A percentile compares a stretch with the other conserved stretches of the same genome.
These are phyloP conservation scores for Oasisia sp. DNA, from an alignment of 2,888 invertebrate genomes.

Conservation along the genomic window DNA sequence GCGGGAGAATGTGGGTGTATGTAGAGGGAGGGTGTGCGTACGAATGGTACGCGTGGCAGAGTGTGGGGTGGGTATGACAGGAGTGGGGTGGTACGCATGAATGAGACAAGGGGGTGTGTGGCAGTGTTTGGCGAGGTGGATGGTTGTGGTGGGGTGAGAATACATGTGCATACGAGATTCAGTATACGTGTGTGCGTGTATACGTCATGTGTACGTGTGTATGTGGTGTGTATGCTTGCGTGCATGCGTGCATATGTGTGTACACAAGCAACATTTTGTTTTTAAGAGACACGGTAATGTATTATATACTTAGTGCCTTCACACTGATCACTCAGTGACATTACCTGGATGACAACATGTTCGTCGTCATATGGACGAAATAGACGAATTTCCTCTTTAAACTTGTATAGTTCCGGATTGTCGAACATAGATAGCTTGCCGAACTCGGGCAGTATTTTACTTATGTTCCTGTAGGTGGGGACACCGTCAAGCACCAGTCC, in stretches of 20 bases:
- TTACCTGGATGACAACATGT: constrained; percentile 30
- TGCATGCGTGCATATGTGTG: not conserved
- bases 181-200: not conserved
- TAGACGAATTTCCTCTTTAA: constrained; percentile 24
- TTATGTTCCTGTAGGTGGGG: constrained; percentile 34
- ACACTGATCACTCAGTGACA: not conserved
- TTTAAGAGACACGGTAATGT: not conserved
- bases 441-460: constrained; percentile 30
- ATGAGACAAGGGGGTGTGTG: no score
- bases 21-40: not conserved
- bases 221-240: not conserved
- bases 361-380: constrained; percentile 33
- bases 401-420: constrained; percentile 32
- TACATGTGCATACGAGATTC: no score
- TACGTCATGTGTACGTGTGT: not conserved
- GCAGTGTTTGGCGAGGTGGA: no score
- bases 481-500: constrained; percentile 40
- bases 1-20: not conserved
- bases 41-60: not conserved
- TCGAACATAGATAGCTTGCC: constrained; percentile 34
- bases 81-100: no score
- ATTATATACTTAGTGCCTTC: not conserved
- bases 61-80: not conserved
- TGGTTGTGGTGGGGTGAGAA: no score
- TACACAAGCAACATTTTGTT: not conserved